These are phyloP conservation scores for Candoia aspera DNA, from an alignment of 2,113 vertebrate species.

Conservation along the genomic window DNA sequence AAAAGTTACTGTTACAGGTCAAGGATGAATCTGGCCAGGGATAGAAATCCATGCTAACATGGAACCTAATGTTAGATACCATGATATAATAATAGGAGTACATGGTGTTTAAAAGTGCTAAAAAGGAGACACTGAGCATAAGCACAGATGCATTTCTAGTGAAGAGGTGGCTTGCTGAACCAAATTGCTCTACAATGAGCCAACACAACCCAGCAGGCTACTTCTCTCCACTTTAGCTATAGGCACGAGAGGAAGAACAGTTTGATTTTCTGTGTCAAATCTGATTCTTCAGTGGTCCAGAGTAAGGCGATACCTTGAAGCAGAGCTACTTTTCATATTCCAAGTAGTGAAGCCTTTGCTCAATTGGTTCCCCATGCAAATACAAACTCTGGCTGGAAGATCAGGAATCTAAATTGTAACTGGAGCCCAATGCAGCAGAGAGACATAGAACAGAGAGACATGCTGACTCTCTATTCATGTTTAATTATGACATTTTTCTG, in stretches of 20 bases:
- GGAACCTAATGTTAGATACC: background rate
- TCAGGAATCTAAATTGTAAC: background rate
- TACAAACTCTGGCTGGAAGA: background rate
- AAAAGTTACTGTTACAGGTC: background rate
- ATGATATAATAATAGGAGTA: background rate
- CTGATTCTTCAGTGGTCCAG: background rate
- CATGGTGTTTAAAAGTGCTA: background rate
- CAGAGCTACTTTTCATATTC: background rate
- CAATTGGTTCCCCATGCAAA: background rate
- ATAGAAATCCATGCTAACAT: background rate
- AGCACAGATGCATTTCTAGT: background rate
- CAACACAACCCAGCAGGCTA: background rate
- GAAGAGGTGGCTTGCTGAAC: background rate
- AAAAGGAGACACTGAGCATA: background rate
- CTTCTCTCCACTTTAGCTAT: background rate
- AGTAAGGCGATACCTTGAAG: background rate
- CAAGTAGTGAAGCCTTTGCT: background rate
- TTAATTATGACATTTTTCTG: background rate
- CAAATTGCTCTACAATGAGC: background rate
- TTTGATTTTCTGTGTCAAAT: background rate
- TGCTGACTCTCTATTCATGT: background rate
- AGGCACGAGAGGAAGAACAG: background rate
- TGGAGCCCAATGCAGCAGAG: background rate
- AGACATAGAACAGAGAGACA: background rate
- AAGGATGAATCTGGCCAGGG: background rate